Percentiles rank a stretch among this genome's conserved stretches.
Conservation (phyloP, 2,113 vertebrate species). For the Podarcis cretensis region DNA sequence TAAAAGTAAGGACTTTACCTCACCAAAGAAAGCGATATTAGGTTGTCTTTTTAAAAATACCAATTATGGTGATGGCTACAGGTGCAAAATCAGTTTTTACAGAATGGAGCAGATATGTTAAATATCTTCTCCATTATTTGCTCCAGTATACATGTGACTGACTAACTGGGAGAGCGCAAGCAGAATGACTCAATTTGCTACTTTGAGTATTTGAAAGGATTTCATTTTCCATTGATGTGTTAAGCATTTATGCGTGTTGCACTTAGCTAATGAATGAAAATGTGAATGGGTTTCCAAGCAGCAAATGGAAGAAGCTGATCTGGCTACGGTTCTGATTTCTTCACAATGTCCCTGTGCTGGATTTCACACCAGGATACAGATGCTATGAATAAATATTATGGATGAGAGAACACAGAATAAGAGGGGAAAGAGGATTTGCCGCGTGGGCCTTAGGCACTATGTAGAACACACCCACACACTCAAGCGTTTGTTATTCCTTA, state of each 20-base stretch:
- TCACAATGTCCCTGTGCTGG: constrained; percentile 68
- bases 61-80: neutral
- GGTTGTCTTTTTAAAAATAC: neutral
- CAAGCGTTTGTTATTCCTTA: constrained; percentile 63
- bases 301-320: constrained; percentile 62
- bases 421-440: constrained; percentile 69
- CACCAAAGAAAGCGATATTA: neutral
- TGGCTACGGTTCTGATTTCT: constrained; percentile 63
- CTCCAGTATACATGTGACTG: constrained; percentile 3
- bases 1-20: neutral
- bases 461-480: constrained; percentile 56
- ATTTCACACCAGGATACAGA: constrained; percentile 72
- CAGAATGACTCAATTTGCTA: constrained; percentile 6
- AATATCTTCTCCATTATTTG: constrained; percentile 14
- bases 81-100: neutral
- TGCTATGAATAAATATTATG: constrained; percentile 74
- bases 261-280: constrained; percentile 43
- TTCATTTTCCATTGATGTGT: constrained; percentile 42
- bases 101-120: neutral
- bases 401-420: constrained; percentile 71
- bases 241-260: constrained; percentile 41
- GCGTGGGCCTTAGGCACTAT: constrained; percentile 63
- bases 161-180: neutral
- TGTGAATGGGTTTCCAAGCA: constrained; percentile 57
- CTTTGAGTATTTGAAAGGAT: constrained; percentile 50